A percentile compares a stretch with the other conserved stretches of the same genome.
Conservation (phyloP, 2,888 invertebrate genomes). For the Petrolisthes cinctipes region DNA sequence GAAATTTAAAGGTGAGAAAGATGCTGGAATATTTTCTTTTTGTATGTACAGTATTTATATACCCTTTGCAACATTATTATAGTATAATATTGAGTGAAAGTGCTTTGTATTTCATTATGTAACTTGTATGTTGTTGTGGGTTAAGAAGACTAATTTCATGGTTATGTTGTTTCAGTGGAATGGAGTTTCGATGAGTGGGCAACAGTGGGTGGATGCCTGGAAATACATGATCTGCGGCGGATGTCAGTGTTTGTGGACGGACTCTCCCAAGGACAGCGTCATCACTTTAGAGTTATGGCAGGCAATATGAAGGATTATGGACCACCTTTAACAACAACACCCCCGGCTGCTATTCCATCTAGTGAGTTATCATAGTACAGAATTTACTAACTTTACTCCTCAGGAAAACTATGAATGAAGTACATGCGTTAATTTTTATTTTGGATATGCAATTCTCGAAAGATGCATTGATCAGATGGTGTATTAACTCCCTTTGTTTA, state of each 20-base stretch:
- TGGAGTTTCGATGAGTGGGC: constrained; percentile 63
- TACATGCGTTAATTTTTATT: not conserved
- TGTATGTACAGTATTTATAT: too few relatives aligned
- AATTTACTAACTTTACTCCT: too few relatives aligned
- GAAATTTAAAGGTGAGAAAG: constrained; percentile 84
- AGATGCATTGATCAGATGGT: too few relatives aligned
- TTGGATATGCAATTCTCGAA: not conserved
- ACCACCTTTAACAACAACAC: constrained; percentile 80
- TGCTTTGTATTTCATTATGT: too few relatives aligned
- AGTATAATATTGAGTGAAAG: too few relatives aligned
- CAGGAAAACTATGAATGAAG: not conserved
- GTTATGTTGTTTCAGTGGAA: constrained; percentile 33
- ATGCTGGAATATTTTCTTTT: not conserved
- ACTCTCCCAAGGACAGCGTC: constrained; percentile 85
- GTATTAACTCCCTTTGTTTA: too few relatives aligned
- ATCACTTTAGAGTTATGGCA: constrained; percentile 91
- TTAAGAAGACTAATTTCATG: too few relatives aligned
- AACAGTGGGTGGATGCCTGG: constrained; percentile 82
- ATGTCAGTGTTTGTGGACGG: constrained; percentile 78
- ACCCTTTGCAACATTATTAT: too few relatives aligned
- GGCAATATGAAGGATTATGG: constrained; percentile 95
- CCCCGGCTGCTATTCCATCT: constrained; percentile 88
- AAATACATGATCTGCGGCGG: constrained; percentile 79
- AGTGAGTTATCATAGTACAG: constrained; percentile 77
- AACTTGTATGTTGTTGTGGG: too few relatives aligned